Percentiles rank a stretch among this genome's conserved stretches.
Conservation (phyloP, 2,113 vertebrate species). For the Erythrocercus mccallii region DNA sequence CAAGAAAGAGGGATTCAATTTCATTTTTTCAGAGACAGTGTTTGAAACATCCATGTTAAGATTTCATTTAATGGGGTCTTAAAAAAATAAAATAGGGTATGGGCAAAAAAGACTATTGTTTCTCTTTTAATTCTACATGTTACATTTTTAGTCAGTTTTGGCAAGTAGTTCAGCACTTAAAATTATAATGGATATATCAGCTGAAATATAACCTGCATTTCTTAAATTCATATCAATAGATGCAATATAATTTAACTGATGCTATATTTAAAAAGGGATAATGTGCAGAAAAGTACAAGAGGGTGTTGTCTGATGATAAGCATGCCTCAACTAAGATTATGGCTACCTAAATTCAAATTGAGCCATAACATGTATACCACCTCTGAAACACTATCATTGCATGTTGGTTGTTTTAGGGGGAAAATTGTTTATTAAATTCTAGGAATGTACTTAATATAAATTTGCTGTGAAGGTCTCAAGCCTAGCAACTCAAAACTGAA, state of each 20-base stretch:
- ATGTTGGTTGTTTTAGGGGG: background rate
- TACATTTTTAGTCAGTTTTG: background rate
- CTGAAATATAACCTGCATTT: background rate
- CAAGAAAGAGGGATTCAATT: background rate
- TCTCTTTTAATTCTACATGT: background rate
- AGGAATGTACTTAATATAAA: background rate
- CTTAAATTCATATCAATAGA: background rate
- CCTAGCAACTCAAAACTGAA: background rate
- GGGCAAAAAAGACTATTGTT: background rate
- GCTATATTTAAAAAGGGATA: background rate
- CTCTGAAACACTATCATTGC: background rate
- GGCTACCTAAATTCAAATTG: background rate
- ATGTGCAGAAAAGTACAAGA: background rate
- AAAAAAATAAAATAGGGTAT: background rate
- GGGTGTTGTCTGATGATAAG: background rate
- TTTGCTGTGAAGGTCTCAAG: background rate
- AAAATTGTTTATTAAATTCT: background rate
- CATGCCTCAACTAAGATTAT: background rate
- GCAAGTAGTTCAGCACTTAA: background rate
- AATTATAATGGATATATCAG: background rate
- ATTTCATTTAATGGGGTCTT: background rate
- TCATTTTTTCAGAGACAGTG: background rate
- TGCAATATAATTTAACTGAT: background rate
- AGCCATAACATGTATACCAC: background rate
- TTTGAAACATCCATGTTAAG: background rate